Base-by-base conservation (phyloP, 2,797 vertebrate species). In the Chaenodraco wilsoni region DNA sequence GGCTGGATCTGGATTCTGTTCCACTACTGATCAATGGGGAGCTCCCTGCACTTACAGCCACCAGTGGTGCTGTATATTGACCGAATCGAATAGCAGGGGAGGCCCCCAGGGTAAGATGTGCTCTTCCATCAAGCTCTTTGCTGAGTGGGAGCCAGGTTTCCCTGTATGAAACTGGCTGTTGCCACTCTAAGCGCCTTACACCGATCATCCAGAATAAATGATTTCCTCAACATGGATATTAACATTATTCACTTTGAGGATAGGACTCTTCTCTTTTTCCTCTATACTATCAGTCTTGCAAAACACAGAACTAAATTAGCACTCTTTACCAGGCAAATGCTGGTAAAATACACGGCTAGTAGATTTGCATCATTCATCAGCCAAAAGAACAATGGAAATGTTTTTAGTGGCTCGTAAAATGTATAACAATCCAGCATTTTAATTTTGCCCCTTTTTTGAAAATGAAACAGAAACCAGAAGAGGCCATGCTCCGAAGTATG, bases 1-100 rank as follows among this genome's bases (percentile, higher is more conserved):
- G 90, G 83, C 89, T 88, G 91, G 84, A 83, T 82, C 81, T 86
- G 88, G 89, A 91, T 62, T 72, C 74, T 64, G 69, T 83, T 90
- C 66, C 72, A 77, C 75, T 73, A 51, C 84, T 68, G 86, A 90
- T 91, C 90, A 85, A 85, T 87, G 87, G 75, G 87, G 85, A 90
- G 84, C 87, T 90, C 85, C 87, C 79, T 65, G 76, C 64, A 66
- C 81, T 86, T 72, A 82, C 69, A 82, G 68, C 82, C 76, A 72
- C 83, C 69, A 55, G 61, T 50, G 59, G 75, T 71, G 63, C 70
- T 69, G 60, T 72, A 84, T 76, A 67, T 75, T 77, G 72, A 78
- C 77, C 54, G 44, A 65, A 83, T 76, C n/a, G 9, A 74, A 78
- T 16, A 43, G 51, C 41, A 66, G 19, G 48, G 76, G 37, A 19